phyloP scores from a whole-genome alignment of 2,113 vertebrate genomes.

The Aepyceros melampus region DNA sequence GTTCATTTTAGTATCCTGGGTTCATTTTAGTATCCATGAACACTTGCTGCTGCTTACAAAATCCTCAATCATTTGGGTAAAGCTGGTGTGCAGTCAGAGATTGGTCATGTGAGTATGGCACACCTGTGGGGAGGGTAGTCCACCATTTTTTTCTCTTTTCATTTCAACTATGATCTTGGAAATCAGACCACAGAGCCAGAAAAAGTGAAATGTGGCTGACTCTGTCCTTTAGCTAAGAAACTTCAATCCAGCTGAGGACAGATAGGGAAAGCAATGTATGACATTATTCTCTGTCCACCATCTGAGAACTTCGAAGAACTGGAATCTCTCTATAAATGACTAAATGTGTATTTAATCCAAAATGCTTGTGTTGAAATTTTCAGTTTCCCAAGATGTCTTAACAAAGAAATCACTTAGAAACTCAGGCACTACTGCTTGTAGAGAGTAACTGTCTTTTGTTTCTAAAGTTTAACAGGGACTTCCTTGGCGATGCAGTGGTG shows the following conservation, averaged over 20 bases:
- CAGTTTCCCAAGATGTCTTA: background rate
- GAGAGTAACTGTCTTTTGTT: background rate
- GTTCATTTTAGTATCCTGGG: background rate
- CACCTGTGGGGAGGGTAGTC: background rate
- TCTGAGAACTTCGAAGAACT: background rate
- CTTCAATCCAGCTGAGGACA: background rate
- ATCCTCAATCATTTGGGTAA: background rate
- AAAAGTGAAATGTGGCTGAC: background rate
- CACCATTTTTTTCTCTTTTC: background rate
- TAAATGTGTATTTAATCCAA: background rate
- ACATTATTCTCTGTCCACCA: background rate
- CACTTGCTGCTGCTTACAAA: background rate
- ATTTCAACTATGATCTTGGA: background rate
- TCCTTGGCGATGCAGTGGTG: background rate
- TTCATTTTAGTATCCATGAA: background rate
- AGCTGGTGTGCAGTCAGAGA: background rate
- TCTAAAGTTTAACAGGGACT: background rate
- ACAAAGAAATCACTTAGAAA: slow-evolving; percentile 38
- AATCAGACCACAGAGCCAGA: background rate
- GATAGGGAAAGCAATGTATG: background rate
- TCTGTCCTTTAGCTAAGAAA: background rate
- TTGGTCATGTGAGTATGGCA: no score
- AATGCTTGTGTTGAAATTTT: background rate
- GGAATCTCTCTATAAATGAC: background rate
- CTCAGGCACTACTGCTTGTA: background rate